Percentiles rank a stretch among this genome's conserved stretches.
Evolutionary conservation across 2,888 invertebrate species (phyloP).

Genomic region (Caradrina clavipalpis): DNA sequence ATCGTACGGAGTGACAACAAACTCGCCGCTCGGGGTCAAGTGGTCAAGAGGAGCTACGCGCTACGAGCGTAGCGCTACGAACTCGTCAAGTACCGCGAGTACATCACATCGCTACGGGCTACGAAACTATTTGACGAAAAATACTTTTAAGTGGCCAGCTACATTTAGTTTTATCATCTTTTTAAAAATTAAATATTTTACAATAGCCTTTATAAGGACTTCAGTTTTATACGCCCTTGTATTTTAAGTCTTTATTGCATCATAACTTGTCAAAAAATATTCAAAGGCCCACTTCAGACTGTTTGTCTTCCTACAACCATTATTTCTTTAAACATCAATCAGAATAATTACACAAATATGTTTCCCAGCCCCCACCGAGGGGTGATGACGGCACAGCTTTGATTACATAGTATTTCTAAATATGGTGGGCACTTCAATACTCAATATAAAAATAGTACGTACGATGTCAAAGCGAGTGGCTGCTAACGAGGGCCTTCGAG

Average conservation of each 20-base stretch:
- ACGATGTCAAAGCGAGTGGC: constrained; percentile 62
- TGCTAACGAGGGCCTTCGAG: constrained; percentile 58
- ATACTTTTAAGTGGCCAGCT: no score
- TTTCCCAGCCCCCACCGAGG: constrained; percentile 41
- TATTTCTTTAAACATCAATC: constrained; percentile 63
- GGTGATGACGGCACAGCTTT: constrained; percentile 27
- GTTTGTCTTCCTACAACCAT: constrained; percentile 43
- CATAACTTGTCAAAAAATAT: neutral
- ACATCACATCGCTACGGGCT: neutral
- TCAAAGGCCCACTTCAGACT: constrained; percentile 7
- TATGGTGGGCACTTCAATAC: constrained; percentile 41
- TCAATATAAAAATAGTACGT: constrained; percentile 54
- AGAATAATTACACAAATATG: constrained; percentile 65
- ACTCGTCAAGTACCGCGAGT: neutral
- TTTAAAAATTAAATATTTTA: no score
- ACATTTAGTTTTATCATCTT: no score
- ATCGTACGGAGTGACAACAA: neutral
- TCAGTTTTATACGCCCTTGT: no score
- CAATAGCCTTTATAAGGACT: no score
- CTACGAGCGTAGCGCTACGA: constrained; percentile 24
- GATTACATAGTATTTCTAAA: constrained; percentile 34
- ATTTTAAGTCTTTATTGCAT: neutral
- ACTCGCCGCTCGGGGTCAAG: constrained; percentile 1
- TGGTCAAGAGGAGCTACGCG: constrained; percentile 13
- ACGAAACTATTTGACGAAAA: no score